These are phyloP conservation scores for Cosmia trapezina DNA, from an alignment of 2,888 invertebrate species.

Conservation along the genomic window DNA sequence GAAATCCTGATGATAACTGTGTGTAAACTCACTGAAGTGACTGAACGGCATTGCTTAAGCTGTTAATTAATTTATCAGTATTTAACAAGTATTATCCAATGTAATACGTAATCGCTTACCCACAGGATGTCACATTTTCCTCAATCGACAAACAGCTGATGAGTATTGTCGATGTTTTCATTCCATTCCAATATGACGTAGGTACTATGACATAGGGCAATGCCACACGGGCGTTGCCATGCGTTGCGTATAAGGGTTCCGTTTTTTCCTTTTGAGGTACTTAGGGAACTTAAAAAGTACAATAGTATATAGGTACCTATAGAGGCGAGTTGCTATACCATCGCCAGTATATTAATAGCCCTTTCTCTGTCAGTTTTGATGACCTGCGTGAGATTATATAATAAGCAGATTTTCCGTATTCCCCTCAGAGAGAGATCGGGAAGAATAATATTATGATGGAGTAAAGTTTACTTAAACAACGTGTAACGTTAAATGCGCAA, in stretches of 20 bases:
- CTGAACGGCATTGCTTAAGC: not conserved
- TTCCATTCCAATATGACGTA: not conserved
- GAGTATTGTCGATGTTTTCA: constrained; percentile 10
- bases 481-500: no score
- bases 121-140: constrained; percentile 8
- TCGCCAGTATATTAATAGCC: constrained; percentile 19
- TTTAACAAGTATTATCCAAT: not conserved
- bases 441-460: constrained; percentile 35
- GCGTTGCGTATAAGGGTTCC: no score
- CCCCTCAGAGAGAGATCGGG: not conserved
- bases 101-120: not conserved
- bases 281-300: not conserved
- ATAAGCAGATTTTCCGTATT: constrained; percentile 20
- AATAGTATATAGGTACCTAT: not conserved
- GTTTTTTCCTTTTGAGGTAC: no score
- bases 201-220: not conserved
- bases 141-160: not conserved
- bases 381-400: constrained; percentile 26
- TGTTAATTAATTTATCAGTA: not conserved
- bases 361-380: constrained; percentile 6
- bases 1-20: not conserved
- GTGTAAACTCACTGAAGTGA: not conserved
- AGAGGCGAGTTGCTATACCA: not conserved
- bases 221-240: no score
- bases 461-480: constrained; percentile 1